Percentiles rank a stretch among this genome's conserved stretches.
These are phyloP conservation scores for Acanthurus leucopareius DNA, from an alignment of 2,797 vertebrate genomes.

Conservation along the genomic window DNA sequence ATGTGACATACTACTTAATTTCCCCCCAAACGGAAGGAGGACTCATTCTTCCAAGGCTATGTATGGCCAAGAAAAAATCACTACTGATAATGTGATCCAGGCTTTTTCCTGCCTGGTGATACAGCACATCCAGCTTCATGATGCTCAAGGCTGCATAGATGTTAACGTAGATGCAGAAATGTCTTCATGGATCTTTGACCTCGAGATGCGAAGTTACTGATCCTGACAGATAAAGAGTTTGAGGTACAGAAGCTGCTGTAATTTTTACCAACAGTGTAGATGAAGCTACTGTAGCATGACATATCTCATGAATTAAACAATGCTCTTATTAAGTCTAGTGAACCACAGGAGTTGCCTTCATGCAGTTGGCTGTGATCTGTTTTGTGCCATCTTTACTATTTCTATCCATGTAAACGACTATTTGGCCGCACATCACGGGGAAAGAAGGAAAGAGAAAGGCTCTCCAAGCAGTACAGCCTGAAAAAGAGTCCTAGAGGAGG, in stretches of 20 bases:
- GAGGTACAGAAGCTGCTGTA: slow-evolving; percentile 57
- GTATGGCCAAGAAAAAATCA: slow-evolving; percentile 28
- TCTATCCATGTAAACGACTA: slow-evolving; percentile 32
- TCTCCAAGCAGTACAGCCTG: slow-evolving; percentile 39
- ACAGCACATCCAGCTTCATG: slow-evolving; percentile 23
- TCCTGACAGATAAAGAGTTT: slow-evolving; percentile 56
- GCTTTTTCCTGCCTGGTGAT: slow-evolving; percentile 27
- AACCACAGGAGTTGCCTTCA: slow-evolving; percentile 50
- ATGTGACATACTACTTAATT: slow-evolving; percentile 56
- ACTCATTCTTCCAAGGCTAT: slow-evolving; percentile 22
- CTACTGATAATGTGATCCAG: slow-evolving; percentile 40
- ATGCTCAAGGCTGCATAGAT: slow-evolving; percentile 5
- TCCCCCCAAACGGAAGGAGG: slow-evolving; percentile 16
- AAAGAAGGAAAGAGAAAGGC: slow-evolving; percentile 20
- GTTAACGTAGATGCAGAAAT: slow-evolving; percentile 13
- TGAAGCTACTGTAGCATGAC: slow-evolving; percentile 74
- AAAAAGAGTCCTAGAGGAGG: slow-evolving; percentile 38
- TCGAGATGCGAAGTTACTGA: slow-evolving; percentile 50
- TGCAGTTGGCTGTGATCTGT: slow-evolving; percentile 48
- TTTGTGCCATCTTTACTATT: slow-evolving; percentile 35
- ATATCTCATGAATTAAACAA: slow-evolving; percentile 82
- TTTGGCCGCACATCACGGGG: slow-evolving; percentile 60
- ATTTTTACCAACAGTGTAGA: slow-evolving; percentile 49
- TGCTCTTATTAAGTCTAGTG: slow-evolving; percentile 71
- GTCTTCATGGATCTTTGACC: slow-evolving; percentile 38